Conservation (phyloP, 2,113 vertebrate species). For the Nibea coibor region DNA sequence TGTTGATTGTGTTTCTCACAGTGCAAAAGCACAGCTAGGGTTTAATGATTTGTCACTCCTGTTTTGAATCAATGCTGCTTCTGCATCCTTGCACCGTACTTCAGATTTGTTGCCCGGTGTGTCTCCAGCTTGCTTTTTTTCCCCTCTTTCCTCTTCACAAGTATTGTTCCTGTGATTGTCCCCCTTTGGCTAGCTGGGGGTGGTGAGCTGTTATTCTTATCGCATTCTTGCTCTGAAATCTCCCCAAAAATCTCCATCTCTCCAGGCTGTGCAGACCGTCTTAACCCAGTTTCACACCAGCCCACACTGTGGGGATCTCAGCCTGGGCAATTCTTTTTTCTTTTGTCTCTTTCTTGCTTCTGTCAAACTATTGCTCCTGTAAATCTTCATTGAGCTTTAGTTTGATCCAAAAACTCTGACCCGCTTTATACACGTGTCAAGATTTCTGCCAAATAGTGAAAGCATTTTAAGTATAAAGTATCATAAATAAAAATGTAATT, state of each 20-base stretch:
- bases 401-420: background rate
- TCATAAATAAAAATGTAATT: no score
- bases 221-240: slow-evolving; percentile 19
- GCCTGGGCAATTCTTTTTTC: slow-evolving; percentile 20
- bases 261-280: slow-evolving; percentile 28
- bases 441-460: no score
- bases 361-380: slow-evolving; percentile 11
- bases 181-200: slow-evolving; percentile 35
- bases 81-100: slow-evolving; percentile 18
- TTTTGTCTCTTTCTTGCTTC: slow-evolving; percentile 12
- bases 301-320: slow-evolving; percentile 39
- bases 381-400: background rate
- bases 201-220: slow-evolving; percentile 50
- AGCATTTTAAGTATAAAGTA: no score
- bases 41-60: slow-evolving; percentile 59
- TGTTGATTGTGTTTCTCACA: slow-evolving; percentile 43
- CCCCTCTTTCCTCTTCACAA: slow-evolving; percentile 18
- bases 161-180: slow-evolving; percentile 21
- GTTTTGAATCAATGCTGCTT: slow-evolving; percentile 51
- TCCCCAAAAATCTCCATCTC: slow-evolving; percentile 36
- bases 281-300: slow-evolving; percentile 47
- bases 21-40: slow-evolving; percentile 38
- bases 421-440: background rate
- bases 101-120: slow-evolving; percentile 1
- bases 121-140: slow-evolving; percentile 11